phyloP scores from a whole-genome alignment of 2,113 vertebrate species.

The Pipra filicauda region DNA sequence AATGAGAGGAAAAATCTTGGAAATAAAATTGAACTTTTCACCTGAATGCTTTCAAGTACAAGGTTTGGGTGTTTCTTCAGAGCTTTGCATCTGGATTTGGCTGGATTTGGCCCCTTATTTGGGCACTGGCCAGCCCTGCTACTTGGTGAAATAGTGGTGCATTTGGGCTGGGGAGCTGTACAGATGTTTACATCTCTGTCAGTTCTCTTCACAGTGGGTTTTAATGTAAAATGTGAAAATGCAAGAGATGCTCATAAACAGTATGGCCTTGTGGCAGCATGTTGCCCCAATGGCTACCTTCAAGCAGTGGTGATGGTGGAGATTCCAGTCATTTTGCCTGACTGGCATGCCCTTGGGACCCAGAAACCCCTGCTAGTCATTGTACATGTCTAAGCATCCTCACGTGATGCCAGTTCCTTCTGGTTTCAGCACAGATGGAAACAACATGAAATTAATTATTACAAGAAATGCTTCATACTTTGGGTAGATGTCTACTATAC shows the following conservation, averaged over 20 bases:
- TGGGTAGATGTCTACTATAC: neutral
- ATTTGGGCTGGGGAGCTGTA: neutral
- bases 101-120: neutral
- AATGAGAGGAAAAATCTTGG: neutral
- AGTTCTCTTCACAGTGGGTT: neutral
- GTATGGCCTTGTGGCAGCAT: neutral
- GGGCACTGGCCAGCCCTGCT: neutral
- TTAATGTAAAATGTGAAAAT: neutral
- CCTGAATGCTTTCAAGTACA: neutral
- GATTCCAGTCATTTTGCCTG: neutral
- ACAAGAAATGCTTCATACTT: neutral
- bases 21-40: neutral
- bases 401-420: neutral
- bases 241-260: neutral
- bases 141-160: neutral
- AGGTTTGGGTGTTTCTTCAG: neutral
- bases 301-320: neutral
- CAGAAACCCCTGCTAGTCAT: neutral
- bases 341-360: neutral
- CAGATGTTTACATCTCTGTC: neutral
- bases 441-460: neutral
- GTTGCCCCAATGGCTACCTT: neutral
- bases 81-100: neutral
- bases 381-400: fast-evolving
- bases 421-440: neutral